Evolutionary conservation across 2,113 vertebrate species (phyloP).

Genomic region (Mirounga angustirostris): DNA sequence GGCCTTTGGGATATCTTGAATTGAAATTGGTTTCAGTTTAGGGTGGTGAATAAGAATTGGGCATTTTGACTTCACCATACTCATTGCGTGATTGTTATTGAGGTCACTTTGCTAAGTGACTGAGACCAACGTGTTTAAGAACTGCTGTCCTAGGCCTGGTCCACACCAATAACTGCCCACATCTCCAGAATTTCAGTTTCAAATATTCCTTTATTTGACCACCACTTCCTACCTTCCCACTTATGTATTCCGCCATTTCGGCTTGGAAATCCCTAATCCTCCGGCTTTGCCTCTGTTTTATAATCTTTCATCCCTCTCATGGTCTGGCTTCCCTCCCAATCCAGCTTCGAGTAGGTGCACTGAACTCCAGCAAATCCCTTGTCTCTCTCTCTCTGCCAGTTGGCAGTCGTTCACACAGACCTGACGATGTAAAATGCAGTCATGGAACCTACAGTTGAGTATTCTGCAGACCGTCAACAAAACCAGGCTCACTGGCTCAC

Average conservation of each 20-base stretch:
- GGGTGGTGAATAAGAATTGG: background rate
- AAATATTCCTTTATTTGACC: background rate
- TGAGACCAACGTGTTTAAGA: background rate
- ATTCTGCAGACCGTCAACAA: background rate
- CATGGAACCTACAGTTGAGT: background rate
- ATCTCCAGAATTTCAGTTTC: background rate
- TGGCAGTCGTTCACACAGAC: background rate
- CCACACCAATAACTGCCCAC: background rate
- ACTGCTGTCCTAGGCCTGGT: background rate
- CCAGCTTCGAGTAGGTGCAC: background rate
- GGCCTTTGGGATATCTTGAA: background rate
- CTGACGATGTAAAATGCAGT: background rate
- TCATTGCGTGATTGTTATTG: background rate
- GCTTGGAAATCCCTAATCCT: background rate
- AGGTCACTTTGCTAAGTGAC: background rate
- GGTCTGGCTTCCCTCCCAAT: background rate
- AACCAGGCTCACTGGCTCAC: background rate
- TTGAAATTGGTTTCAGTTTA: conserved; percentile 17
- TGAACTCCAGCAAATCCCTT: background rate
- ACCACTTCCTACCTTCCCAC: background rate
- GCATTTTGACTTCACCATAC: background rate
- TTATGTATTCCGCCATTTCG: background rate
- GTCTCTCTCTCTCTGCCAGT: background rate
- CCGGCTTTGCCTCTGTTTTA: background rate
- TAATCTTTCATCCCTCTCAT: background rate